Percentiles rank a stretch among this genome's conserved stretches.
These are phyloP conservation scores for Microplitis deprimator DNA, from an alignment of 2,888 invertebrate species.

Conservation along the genomic window DNA sequence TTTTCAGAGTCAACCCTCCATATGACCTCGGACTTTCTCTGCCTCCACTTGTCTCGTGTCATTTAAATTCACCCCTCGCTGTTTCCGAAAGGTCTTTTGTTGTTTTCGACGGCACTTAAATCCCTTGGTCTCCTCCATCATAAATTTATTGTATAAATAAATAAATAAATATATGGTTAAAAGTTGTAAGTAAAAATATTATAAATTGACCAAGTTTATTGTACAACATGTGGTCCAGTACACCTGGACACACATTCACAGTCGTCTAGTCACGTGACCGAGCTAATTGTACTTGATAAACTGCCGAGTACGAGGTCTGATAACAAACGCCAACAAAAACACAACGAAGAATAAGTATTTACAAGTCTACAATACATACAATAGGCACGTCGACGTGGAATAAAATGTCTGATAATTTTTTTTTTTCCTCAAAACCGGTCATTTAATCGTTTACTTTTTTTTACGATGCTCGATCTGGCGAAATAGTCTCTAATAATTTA, in stretches of 20 bases:
- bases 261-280: constrained; percentile 26
- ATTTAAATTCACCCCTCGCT: not conserved
- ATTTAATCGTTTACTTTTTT: not conserved
- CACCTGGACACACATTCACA: constrained; percentile 23
- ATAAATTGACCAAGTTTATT: not conserved
- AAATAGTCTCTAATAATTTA: too few relatives aligned
- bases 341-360: constrained; percentile 3
- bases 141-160: not conserved
- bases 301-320: constrained; percentile 9
- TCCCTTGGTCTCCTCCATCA: not conserved
- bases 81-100: not conserved
- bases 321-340: constrained; percentile 24
- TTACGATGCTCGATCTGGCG: not conserved
- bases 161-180: not conserved
- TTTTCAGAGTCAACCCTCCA: not conserved
- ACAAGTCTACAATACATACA: constrained; percentile 4
- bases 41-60: not conserved
- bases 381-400: constrained; percentile 12
- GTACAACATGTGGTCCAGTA: constrained; percentile 12
- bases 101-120: not conserved
- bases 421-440: not conserved
- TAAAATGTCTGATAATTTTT: not conserved
- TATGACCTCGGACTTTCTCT: not conserved
- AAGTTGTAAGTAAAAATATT: not conserved
- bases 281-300: constrained; percentile 32